Evolutionary conservation across 2,888 invertebrate genomes (phyloP).

Genomic region (Xestia ashworthii): DNA sequence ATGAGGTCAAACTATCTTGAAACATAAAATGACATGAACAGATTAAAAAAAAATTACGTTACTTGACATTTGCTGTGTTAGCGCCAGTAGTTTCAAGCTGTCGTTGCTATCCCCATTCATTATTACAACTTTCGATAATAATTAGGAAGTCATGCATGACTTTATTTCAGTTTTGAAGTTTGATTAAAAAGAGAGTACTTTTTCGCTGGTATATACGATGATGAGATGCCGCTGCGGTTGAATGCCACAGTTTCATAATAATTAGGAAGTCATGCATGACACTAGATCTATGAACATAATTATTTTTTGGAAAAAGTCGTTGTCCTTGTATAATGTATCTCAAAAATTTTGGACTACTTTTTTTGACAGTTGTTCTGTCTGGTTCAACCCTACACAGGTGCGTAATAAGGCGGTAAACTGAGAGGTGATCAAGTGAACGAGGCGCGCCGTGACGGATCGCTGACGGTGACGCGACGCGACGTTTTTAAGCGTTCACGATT

Average conservation of each 20-base stretch:
- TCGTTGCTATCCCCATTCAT: neutral
- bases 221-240: too few species aligned
- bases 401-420: conserved; percentile 68
- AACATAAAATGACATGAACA: neutral
- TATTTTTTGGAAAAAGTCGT: neutral
- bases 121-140: neutral
- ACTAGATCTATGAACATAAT: neutral
- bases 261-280: too few species aligned
- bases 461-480: conserved; percentile 46
- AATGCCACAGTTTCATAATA: too few species aligned
- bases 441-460: conserved; percentile 35
- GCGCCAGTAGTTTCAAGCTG: neutral
- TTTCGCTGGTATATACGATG: too few species aligned
- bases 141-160: neutral
- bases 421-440: conserved; percentile 69
- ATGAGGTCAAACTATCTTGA: neutral
- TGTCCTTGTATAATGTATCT: neutral
- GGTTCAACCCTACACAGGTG: conserved; percentile 51
- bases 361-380: neutral
- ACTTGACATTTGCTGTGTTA: neutral
- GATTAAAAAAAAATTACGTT: too few species aligned
- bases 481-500: conserved; percentile 50
- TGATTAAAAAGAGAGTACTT: too few species aligned
- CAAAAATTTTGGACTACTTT: neutral
- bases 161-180: too few species aligned